These are phyloP conservation scores for Druceiella hillmani DNA, from an alignment of 2,888 invertebrate species.

Conservation along the genomic window DNA sequence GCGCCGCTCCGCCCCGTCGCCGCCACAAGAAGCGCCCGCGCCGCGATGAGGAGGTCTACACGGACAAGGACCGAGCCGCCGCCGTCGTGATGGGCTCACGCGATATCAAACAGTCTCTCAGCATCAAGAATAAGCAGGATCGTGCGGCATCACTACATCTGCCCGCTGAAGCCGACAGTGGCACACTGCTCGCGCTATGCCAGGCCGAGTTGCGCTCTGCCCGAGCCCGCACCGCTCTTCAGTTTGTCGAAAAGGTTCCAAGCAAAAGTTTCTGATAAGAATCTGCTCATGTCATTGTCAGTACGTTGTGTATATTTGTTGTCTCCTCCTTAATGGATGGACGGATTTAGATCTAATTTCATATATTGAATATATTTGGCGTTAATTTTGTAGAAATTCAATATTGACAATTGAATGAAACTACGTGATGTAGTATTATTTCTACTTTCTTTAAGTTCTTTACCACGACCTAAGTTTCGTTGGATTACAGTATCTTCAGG, in stretches of 20 bases:
- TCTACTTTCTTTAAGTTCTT: too few relatives aligned
- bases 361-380: neutral
- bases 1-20: conserved; percentile 43
- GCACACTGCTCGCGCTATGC: conserved; percentile 69
- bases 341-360: neutral
- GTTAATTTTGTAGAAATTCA: neutral
- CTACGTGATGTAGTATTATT: too few relatives aligned
- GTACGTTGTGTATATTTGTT: neutral
- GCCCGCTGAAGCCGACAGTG: conserved; percentile 74
- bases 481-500: too few relatives aligned
- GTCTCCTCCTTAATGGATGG: neutral
- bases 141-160: conserved; percentile 65
- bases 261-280: neutral
- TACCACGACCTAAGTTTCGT: too few relatives aligned
- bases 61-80: conserved; percentile 87
- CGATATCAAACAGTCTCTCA: conserved; percentile 82
- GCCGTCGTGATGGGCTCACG: conserved; percentile 82
- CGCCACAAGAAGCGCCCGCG: conserved; percentile 37
- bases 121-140: conserved; percentile 73
- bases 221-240: conserved; percentile 64
- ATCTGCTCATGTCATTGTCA: conserved; percentile 4
- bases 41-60: conserved; percentile 71
- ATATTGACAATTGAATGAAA: neutral
- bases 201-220: conserved; percentile 72
- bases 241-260: conserved; percentile 73